phyloP scores from a whole-genome alignment of 2,888 invertebrate species.

The Lepidonotus clava region DNA sequence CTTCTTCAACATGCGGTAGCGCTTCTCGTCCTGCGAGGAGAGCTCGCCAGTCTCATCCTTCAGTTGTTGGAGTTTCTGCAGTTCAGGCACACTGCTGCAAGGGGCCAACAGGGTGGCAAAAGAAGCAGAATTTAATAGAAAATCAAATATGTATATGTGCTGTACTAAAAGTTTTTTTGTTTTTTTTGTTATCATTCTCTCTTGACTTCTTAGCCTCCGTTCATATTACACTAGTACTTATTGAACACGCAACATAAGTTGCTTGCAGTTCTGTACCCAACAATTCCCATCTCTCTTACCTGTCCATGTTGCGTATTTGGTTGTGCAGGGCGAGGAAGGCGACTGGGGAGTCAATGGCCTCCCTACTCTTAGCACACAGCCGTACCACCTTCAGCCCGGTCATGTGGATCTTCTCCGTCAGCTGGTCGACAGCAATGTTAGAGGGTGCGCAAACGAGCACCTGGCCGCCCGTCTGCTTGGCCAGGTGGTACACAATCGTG shows the following conservation, averaged over 20 bases:
- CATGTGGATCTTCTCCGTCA: constrained; percentile 98
- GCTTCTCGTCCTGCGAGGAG: constrained; percentile 95
- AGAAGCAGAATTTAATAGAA: too few relatives aligned
- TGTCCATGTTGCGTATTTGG: constrained; percentile 96
- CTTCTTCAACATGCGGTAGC: constrained; percentile 94
- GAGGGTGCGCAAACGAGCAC: constrained; percentile 99
- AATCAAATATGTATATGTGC: too few relatives aligned
- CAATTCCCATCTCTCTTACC: too few relatives aligned
- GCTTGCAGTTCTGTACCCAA: too few relatives aligned
- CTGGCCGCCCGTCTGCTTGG: constrained; percentile 93
- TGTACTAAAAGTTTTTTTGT: too few relatives aligned
- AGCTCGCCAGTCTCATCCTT: constrained; percentile 99
- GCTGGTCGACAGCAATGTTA: constrained; percentile 99
- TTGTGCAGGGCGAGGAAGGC: constrained; percentile 98
- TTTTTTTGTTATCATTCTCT: too few relatives aligned
- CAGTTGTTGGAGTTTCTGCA: constrained; percentile 95
- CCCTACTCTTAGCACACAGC: constrained; percentile 97
- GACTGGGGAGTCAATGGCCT: constrained; percentile 98
- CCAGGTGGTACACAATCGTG: constrained; percentile 98
- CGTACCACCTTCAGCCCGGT: constrained; percentile 96
- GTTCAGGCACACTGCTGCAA: constrained; percentile 86
- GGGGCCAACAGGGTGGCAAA: too few relatives aligned
- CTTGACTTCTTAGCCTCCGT: too few relatives aligned
- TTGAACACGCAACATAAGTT: too few relatives aligned
- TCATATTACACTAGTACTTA: too few relatives aligned